Percentiles rank a stretch among this genome's conserved stretches.
Conservation (phyloP, 2,888 invertebrate genomes). For the Pseudoips prasinana region DNA sequence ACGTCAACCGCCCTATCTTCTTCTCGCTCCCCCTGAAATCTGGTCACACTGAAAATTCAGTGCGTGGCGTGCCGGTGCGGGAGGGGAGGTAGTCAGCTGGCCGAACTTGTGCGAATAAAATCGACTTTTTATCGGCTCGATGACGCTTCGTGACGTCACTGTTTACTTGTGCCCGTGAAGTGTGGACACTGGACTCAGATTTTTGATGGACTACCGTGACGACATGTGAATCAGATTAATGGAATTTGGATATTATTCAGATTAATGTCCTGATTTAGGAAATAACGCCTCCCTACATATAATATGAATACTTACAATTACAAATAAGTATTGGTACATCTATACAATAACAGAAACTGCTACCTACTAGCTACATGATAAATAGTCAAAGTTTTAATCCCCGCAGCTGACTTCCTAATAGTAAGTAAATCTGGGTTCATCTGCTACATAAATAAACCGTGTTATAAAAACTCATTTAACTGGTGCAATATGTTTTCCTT, state of each 20-base stretch:
- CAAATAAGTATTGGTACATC: too few relatives aligned
- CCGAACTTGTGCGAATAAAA: conserved; percentile 80
- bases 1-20: conserved; percentile 20
- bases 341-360: too few relatives aligned
- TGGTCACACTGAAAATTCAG: conserved; percentile 69
- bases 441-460: conserved; percentile 36
- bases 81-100: conserved; percentile 76
- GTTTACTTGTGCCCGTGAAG: conserved; percentile 68
- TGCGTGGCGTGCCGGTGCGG: conserved; percentile 54
- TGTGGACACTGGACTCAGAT: conserved; percentile 50
- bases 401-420: too few relatives aligned
- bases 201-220: conserved; percentile 53
- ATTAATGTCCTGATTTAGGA: too few relatives aligned
- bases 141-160: conserved; percentile 81
- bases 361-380: not conserved
- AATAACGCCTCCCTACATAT: too few relatives aligned
- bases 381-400: too few relatives aligned
- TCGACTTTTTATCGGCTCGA: conserved; percentile 80
- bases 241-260: conserved; percentile 1
- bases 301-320: too few relatives aligned
- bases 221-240: conserved; percentile 32
- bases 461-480: conserved; percentile 58
- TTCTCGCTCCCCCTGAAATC: conserved; percentile 66
- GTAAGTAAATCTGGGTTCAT: conserved; percentile 10
- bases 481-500: conserved; percentile 71